These are phyloP conservation scores for Acleris emargana DNA, from an alignment of 2,888 invertebrate genomes.

Conservation along the genomic window DNA sequence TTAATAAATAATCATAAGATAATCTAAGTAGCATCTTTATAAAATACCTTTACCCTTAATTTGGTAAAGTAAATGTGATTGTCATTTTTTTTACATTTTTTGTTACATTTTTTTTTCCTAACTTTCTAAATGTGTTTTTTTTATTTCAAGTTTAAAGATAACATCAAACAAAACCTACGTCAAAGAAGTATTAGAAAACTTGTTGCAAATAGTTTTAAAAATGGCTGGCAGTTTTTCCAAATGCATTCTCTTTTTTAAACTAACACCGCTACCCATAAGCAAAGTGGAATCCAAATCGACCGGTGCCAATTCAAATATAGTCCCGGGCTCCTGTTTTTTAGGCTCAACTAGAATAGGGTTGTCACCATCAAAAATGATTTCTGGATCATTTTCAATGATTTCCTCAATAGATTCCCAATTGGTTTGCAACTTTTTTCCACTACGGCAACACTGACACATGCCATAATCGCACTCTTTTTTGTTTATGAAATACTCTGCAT, in stretches of 20 bases:
- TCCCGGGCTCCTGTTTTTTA: conserved; percentile 43
- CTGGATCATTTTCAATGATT: conserved; percentile 78
- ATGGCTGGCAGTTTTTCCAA: conserved; percentile 59
- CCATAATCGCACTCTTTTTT: conserved; percentile 77
- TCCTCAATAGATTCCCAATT: conserved; percentile 75
- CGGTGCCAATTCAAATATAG: conserved; percentile 30
- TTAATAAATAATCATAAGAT: too few species aligned
- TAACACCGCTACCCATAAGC: conserved; percentile 44
- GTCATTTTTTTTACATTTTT: too few species aligned
- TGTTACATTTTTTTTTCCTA: too few species aligned
- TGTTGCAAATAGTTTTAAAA: conserved; percentile 60
- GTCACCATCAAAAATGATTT: conserved; percentile 75
- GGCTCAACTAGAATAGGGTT: conserved; percentile 70
- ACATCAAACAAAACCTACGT: conserved; percentile 43
- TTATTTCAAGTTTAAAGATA: background rate
- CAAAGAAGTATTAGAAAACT: conserved; percentile 53
- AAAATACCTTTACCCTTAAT: too few species aligned
- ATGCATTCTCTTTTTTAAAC: conserved; percentile 51
- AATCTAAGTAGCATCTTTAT: too few species aligned
- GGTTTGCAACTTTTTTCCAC: conserved; percentile 57
- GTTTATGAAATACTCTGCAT: conserved; percentile 66
- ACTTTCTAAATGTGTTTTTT: too few species aligned
- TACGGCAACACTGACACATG: conserved; percentile 68
- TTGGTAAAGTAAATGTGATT: too few species aligned
- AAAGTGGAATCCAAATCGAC: conserved; percentile 42